phyloP scores from a whole-genome alignment of 2,113 vertebrate genomes.

The Atlantisia rogersi region DNA sequence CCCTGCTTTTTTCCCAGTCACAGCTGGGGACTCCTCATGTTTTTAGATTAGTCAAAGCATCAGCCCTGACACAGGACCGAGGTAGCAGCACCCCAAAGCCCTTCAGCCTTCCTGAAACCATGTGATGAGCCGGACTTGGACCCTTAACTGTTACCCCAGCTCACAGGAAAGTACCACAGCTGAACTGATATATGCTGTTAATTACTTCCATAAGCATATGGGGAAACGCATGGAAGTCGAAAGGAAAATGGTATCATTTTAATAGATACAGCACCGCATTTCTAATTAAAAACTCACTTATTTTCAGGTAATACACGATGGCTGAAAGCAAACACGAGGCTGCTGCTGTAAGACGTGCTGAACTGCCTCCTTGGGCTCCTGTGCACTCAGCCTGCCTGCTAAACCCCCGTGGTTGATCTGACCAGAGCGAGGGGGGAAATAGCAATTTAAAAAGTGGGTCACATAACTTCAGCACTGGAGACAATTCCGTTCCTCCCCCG shows the following conservation, averaged over 20 bases:
- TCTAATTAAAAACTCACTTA: neutral
- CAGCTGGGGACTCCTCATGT: neutral
- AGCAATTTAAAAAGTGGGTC: neutral
- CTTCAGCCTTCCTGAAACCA: neutral
- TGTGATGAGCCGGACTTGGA: neutral
- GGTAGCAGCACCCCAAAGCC: neutral
- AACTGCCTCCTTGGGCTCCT: neutral
- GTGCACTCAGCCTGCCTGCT: fast-evolving
- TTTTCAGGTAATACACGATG: neutral
- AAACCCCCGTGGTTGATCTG: neutral
- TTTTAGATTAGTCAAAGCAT: neutral
- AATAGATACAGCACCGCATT: neutral
- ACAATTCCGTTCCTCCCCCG: neutral
- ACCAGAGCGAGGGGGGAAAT: neutral
- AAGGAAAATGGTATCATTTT: neutral
- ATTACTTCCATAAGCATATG: neutral
- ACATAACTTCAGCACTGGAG: neutral
- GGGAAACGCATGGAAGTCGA: neutral
- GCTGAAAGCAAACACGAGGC: neutral
- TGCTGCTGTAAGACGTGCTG: neutral
- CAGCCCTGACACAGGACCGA: neutral
- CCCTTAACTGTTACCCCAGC: fast-evolving
- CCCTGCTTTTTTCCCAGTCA: neutral
- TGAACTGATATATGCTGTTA: neutral
- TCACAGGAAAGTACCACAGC: neutral